Evolutionary conservation across 2,113 vertebrate genomes (phyloP), one percentile per base, ranked within the genome.

Genomic region (Lepisosteus oculatus): DNA sequence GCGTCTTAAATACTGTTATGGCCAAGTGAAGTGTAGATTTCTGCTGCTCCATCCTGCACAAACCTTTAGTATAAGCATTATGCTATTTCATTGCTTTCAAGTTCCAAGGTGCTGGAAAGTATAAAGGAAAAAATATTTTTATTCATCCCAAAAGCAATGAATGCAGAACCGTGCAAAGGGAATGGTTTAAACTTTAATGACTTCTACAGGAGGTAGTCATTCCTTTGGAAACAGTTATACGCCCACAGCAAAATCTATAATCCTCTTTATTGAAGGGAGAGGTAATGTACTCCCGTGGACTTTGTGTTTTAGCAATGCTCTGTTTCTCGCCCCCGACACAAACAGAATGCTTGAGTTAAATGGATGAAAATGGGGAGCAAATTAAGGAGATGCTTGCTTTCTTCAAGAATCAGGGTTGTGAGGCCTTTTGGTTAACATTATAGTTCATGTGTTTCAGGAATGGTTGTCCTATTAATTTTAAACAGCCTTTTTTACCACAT

Each of bases 171-270:
- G 89, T 85, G 87, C 84, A 85, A 86, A 84, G 81, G 80, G 79
- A 81, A 81, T 79, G 86, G 84, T 92, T 91, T 91, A 90, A 83
- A 88, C 90, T 86, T 89, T 88, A 87, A 89, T 91, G 87, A 91
- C 90, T 91, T 90, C 83, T 89, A 84, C 89, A 92, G 87, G 84
- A 91, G 83, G 81, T 86, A 69, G 85, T 84, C 91, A 90, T 93
- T 94, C 91, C 80, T 90, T 90, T 68, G 80, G 88, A 92, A 91
- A 87, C 83, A 87, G 81, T 86, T 82, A 87, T 80, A 66, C 85
- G 76, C 85, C 85, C 90, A 90, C 55, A 2, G 81, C 83, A 85
- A 85, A 90, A 89, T 86, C 80, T 81, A 78, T 92, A 89, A 94
- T 92, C 88, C 85, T 83, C 89, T 86, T 85, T 89, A 88, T 84